phyloP scores from a whole-genome alignment of 2,113 vertebrate genomes.

The Cathartes aura region DNA sequence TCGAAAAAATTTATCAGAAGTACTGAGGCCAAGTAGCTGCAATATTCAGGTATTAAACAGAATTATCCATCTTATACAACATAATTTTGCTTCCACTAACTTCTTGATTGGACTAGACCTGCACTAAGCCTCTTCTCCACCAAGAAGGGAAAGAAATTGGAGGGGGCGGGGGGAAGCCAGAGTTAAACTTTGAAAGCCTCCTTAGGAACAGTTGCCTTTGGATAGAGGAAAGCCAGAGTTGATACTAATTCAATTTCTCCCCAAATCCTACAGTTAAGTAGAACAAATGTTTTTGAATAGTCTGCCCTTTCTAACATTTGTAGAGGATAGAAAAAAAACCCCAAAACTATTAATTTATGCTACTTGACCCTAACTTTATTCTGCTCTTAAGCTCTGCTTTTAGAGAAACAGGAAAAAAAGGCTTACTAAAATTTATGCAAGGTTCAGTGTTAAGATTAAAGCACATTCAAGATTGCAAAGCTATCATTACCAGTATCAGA shows the following conservation, averaged over 20 bases:
- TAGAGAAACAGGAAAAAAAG: background rate
- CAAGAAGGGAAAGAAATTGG: background rate
- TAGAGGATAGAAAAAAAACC: background rate
- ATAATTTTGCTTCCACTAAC: background rate
- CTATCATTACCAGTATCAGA: slow-evolving; percentile 12
- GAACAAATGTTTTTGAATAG: background rate
- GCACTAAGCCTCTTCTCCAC: background rate
- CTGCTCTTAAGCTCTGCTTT: background rate
- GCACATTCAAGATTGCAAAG: background rate
- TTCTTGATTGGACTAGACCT: background rate
- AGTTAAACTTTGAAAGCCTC: background rate
- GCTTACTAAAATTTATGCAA: background rate
- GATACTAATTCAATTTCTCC: background rate
- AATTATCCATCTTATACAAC: background rate
- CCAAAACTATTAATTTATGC: background rate
- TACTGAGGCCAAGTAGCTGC: background rate
- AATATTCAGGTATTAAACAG: background rate
- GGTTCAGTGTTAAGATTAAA: background rate
- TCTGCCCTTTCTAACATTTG: background rate
- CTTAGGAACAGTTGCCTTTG: background rate
- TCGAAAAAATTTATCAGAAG: background rate
- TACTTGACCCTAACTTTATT: background rate
- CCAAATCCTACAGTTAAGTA: background rate
- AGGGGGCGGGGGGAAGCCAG: rapidly evolving
- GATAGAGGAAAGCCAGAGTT: background rate